Percentiles rank a stretch among this genome's conserved stretches.
These are phyloP conservation scores for Amia ocellicauda DNA, from an alignment of 2,113 vertebrate genomes.

Conservation along the genomic window DNA sequence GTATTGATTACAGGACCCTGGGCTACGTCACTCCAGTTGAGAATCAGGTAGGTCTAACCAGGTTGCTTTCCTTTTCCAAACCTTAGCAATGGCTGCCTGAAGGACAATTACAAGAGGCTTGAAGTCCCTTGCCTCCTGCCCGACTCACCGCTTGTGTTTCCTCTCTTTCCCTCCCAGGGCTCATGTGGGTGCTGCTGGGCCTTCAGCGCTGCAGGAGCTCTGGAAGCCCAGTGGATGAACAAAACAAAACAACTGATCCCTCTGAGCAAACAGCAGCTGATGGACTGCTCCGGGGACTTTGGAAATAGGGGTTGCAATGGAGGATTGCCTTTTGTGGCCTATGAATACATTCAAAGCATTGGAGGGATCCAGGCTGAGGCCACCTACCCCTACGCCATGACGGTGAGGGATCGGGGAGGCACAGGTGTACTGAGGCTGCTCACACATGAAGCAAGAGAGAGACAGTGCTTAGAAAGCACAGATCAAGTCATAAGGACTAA, in stretches of 20 bases:
- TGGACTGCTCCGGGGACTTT: constrained; percentile 15
- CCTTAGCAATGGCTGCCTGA: no score
- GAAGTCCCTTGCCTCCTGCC: not conserved
- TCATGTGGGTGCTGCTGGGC: constrained; percentile 26
- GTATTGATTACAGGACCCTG: constrained; percentile 18
- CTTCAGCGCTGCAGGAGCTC: constrained; percentile 23
- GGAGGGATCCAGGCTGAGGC: constrained; percentile 27
- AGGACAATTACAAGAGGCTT: not conserved
- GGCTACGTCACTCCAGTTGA: constrained; percentile 19
- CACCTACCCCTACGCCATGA: constrained; percentile 25
- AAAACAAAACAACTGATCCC: constrained; percentile 22
- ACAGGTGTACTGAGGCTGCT: no score
- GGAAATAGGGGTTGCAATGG: constrained; percentile 26
- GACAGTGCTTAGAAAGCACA: no score
- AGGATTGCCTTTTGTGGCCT: constrained; percentile 15
- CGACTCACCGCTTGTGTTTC: not conserved
- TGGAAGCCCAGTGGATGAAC: constrained; percentile 24
- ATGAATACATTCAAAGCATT: constrained; percentile 19
- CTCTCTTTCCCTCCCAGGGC: not conserved
- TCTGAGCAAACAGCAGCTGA: constrained; percentile 27
- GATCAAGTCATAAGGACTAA: no score
- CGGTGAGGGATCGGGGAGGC: not conserved
- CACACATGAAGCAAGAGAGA: no score
- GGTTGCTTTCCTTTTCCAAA: not conserved
- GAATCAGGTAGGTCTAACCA: constrained; percentile 8